Percentiles rank a stretch among this genome's conserved stretches.
These are phyloP conservation scores for Drymonia ruficornis DNA, from an alignment of 2,888 invertebrate genomes.

Conservation along the genomic window DNA sequence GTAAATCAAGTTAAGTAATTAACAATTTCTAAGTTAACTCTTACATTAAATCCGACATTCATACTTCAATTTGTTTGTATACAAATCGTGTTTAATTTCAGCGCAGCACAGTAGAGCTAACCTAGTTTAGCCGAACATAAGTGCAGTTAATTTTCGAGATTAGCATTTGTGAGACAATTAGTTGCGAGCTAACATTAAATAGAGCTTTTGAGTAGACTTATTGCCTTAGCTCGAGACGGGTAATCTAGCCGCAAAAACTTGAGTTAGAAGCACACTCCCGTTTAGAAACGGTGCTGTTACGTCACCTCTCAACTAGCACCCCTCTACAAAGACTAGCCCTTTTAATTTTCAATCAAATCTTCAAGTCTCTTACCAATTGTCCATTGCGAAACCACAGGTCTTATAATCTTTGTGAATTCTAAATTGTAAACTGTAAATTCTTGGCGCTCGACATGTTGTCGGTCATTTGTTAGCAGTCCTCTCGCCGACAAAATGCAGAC, in stretches of 20 bases:
- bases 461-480: no score
- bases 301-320: neutral
- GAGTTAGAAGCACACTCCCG: slow-evolving; percentile 23
- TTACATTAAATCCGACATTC: neutral
- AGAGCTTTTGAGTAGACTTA: slow-evolving; percentile 37
- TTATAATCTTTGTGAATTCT: no score
- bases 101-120: slow-evolving; percentile 39
- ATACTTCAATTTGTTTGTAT: slow-evolving; percentile 25
- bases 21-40: neutral
- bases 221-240: slow-evolving; percentile 14
- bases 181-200: slow-evolving; percentile 54
- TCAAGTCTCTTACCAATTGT: no score
- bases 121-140: slow-evolving; percentile 46
- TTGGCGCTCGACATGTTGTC: no score
- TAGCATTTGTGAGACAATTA: slow-evolving; percentile 54
- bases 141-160: slow-evolving; percentile 56
- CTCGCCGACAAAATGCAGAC: no score
- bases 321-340: neutral
- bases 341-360: no score
- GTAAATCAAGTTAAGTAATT: no score
- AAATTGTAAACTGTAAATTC: no score
- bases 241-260: slow-evolving; percentile 26
- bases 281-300: slow-evolving; percentile 30
- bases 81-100: slow-evolving; percentile 42
- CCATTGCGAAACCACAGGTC: no score